These are phyloP conservation scores for Hipposideros larvatus DNA, from an alignment of 2,797 vertebrate species.

Conservation along the genomic window DNA sequence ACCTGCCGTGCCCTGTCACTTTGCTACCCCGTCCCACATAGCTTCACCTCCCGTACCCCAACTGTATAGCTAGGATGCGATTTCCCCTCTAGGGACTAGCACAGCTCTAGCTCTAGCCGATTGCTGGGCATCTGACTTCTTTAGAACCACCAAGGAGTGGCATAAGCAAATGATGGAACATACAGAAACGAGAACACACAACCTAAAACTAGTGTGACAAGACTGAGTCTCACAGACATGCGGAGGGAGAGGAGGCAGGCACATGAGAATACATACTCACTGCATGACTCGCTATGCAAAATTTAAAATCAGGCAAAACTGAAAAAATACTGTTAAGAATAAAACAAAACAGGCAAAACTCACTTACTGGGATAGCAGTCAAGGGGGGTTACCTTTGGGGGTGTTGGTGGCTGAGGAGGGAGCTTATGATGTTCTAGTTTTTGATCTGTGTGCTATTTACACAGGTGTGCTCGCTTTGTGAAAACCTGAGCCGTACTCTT, in stretches of 20 bases:
- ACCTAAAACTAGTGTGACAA: neutral
- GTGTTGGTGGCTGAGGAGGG: neutral
- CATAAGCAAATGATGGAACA: neutral
- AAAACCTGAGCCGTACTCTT: neutral
- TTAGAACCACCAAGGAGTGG: neutral
- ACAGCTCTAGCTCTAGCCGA: neutral
- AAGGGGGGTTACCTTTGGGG: neutral
- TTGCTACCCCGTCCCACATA: neutral
- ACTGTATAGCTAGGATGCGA: neutral
- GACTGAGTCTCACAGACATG: neutral
- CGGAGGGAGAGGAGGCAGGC: neutral
- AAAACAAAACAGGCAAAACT: neutral
- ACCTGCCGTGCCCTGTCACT: neutral
- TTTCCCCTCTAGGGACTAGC: constrained; percentile 13
- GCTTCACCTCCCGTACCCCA: neutral
- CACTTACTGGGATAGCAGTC: neutral
- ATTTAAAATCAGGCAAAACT: neutral
- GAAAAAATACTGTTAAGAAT: neutral
- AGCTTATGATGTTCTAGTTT: neutral
- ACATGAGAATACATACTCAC: rapidly evolving
- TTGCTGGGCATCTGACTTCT: neutral
- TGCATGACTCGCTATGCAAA: neutral
- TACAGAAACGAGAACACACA: neutral
- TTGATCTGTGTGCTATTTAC: neutral
- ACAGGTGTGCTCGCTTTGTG: neutral